Evolutionary conservation across 1,140 invertebrate species (phyloP).

Genomic region (Eupeodes corollae): DNA sequence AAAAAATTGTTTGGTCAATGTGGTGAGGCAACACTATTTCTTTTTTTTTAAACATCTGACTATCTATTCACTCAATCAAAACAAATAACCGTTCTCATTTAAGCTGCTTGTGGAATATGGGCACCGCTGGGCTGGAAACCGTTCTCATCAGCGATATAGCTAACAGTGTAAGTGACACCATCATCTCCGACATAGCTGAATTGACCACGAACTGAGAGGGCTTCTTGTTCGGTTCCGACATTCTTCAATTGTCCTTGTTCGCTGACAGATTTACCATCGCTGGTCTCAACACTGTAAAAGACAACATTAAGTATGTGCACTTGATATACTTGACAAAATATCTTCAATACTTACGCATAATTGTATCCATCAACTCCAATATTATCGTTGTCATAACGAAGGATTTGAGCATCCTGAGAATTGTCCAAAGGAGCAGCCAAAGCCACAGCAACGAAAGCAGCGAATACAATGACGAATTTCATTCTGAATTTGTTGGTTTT

Average conservation of each 20-base stretch:
- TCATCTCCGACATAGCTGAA: constrained; percentile 56
- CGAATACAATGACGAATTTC: constrained; percentile 19
- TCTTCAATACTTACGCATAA: constrained; percentile 36
- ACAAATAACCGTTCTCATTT: too few relatives aligned
- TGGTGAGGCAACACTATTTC: too few relatives aligned
- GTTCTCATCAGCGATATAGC: constrained; percentile 60
- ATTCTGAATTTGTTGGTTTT: constrained; percentile 11
- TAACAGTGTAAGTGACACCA: constrained; percentile 48
- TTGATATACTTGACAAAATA: constrained; percentile 20
- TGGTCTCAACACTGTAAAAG: constrained; percentile 48
- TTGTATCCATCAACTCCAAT: constrained; percentile 40
- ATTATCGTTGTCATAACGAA: constrained; percentile 37
- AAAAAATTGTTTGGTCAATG: too few relatives aligned
- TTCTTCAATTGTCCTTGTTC: constrained; percentile 50
- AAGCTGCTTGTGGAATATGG: constrained; percentile 37
- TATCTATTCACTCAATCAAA: too few relatives aligned
- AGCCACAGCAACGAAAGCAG: constrained; percentile 11
- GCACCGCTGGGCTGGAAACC: constrained; percentile 57
- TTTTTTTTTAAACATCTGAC: too few relatives aligned
- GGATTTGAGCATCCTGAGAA: constrained; percentile 29
- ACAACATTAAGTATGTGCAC: constrained; percentile 17
- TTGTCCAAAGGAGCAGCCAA: constrained; percentile 27
- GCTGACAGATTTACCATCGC: constrained; percentile 50
- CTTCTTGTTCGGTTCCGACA: constrained; percentile 43
- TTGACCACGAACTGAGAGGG: constrained; percentile 47